phyloP scores from a whole-genome alignment of 2,888 invertebrate species.

The Blastobasis lacticolella region DNA sequence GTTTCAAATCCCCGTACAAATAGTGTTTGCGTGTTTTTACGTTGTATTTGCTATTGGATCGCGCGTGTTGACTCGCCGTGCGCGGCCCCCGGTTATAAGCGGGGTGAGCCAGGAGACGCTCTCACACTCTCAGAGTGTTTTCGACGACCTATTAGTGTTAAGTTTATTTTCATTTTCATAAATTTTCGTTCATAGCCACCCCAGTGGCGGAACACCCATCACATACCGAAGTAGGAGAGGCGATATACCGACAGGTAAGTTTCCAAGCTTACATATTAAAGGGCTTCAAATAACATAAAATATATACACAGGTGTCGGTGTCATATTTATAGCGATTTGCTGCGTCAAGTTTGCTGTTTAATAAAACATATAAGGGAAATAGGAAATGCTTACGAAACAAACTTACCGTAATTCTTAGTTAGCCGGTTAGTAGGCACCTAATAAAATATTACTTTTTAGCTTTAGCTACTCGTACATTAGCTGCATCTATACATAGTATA shows the following conservation, averaged over 20 bases:
- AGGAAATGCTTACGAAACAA: no score
- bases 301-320: no score
- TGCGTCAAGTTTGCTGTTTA: no score
- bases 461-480: no score
- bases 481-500: no score
- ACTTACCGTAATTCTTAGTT: no score
- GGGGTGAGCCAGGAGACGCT: conserved; percentile 19
- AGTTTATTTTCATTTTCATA: conserved; percentile 38
- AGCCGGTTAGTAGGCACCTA: no score
- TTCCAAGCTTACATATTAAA: not conserved
- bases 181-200: conserved; percentile 60
- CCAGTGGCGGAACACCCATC: conserved; percentile 57
- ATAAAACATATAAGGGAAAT: no score
- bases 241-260: conserved; percentile 53
- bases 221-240: conserved; percentile 29
- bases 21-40: conserved; percentile 54
- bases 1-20: conserved; percentile 52
- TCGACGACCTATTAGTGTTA: conserved; percentile 46
- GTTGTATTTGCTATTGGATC: conserved; percentile 60
- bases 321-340: no score
- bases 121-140: conserved; percentile 62
- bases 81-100: conserved; percentile 46
- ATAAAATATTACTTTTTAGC: no score
- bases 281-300: no score
- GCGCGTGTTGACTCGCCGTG: conserved; percentile 38